Percentiles rank a stretch among this genome's conserved stretches.
phyloP scores from a whole-genome alignment of 2,113 vertebrate species.

The Uropsilus gracilis region DNA sequence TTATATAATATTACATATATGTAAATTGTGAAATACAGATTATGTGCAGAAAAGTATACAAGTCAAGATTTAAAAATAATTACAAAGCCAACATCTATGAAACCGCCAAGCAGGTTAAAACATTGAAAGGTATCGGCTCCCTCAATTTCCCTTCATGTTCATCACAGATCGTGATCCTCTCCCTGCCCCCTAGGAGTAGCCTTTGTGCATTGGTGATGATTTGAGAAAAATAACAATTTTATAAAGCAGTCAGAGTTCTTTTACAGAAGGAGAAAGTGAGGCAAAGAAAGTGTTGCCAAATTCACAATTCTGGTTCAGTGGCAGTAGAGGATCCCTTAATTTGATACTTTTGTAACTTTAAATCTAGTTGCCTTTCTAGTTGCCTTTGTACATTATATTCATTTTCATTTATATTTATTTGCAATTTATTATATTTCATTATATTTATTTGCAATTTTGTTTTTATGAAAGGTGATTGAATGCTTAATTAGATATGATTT shows the following conservation, averaged over 20 bases:
- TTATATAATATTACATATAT: background rate
- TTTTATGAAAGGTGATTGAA: slow-evolving; percentile 32
- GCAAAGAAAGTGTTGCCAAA: background rate
- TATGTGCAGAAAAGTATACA: background rate
- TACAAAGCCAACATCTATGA: background rate
- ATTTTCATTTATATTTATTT: background rate
- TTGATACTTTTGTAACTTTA: slow-evolving; percentile 9
- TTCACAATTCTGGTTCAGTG: background rate
- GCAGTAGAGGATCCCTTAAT: background rate
- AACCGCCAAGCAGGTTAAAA: background rate
- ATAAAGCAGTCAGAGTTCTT: background rate
- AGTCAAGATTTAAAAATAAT: slow-evolving; percentile 23
- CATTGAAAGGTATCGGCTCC: background rate
- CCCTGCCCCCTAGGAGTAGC: background rate
- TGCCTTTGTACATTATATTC: background rate
- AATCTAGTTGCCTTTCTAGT: slow-evolving; percentile 10
- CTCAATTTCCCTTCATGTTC: background rate
- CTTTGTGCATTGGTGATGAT: background rate
- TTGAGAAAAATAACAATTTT: background rate
- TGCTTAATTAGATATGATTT: background rate
- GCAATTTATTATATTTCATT: no score
- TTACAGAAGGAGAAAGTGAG: background rate
- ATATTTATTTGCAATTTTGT: background rate
- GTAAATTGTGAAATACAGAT: background rate
- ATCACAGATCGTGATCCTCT: background rate